These are phyloP conservation scores for Recurvirostra avosetta DNA, from an alignment of 2,113 vertebrate species.

Conservation along the genomic window DNA sequence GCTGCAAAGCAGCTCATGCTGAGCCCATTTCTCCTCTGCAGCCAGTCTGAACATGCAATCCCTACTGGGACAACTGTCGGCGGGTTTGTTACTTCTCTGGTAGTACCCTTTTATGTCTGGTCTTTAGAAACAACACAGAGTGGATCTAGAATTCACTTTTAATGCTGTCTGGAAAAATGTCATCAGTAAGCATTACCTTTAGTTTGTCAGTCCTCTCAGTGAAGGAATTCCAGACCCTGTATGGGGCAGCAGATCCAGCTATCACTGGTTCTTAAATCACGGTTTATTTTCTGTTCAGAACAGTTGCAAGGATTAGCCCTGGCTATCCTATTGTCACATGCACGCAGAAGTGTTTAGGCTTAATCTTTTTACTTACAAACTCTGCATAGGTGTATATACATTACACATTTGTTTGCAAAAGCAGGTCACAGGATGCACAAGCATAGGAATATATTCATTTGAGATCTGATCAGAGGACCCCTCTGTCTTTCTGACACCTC, in stretches of 20 bases:
- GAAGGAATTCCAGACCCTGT: background rate
- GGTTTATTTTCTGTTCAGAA: background rate
- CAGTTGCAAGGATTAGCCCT: background rate
- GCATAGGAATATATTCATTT: background rate
- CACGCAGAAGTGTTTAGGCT: background rate
- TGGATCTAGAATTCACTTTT: background rate
- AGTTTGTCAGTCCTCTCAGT: background rate
- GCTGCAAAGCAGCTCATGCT: background rate
- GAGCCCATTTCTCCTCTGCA: background rate
- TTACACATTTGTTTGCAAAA: background rate
- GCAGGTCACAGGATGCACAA: background rate
- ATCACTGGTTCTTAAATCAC: background rate
- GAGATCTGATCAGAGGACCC: background rate
- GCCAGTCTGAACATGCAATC: background rate
- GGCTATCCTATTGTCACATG: background rate
- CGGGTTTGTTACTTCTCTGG: background rate
- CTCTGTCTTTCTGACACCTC: background rate
- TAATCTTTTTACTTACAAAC: background rate
- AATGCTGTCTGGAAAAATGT: background rate
- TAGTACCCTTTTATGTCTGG: background rate
- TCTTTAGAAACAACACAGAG: background rate
- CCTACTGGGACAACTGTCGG: rapidly evolving
- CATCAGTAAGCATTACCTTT: background rate
- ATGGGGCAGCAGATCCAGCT: background rate
- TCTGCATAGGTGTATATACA: background rate